Percentiles rank a stretch among this genome's conserved stretches.
These are phyloP conservation scores for Pyrrhosoma nymphula DNA, from an alignment of 2,888 invertebrate genomes.

Conservation along the genomic window DNA sequence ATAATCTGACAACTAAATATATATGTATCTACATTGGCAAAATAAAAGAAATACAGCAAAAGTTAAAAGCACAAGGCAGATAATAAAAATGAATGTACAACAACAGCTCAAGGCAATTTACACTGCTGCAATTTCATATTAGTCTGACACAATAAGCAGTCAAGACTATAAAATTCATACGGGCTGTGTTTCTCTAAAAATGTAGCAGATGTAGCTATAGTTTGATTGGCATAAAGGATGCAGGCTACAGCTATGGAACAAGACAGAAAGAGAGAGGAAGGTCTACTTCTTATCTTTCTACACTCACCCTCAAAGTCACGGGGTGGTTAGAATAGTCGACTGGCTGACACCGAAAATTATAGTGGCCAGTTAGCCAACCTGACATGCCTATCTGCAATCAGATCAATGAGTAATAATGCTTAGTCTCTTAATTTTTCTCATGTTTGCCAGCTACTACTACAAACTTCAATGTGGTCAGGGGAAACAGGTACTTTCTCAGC, in stretches of 20 bases:
- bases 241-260: conserved; percentile 51
- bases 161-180: conserved; percentile 31
- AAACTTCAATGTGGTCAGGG: conserved; percentile 44
- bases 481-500: conserved; percentile 57
- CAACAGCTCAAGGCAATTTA: conserved; percentile 51
- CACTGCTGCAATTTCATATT: conserved; percentile 51
- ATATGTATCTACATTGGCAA: not conserved
- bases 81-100: conserved; percentile 33
- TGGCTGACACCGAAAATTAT: conserved; percentile 97
- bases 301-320: conserved; percentile 93
- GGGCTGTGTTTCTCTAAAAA: conserved; percentile 51
- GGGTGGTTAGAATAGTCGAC: conserved; percentile 96
- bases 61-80: not conserved
- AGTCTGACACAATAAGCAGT: conserved; percentile 67
- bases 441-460: conserved; percentile 47
- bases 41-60: conserved; percentile 12
- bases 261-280: conserved; percentile 61
- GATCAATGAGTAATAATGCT: conserved; percentile 73
- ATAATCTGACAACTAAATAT: not conserved
- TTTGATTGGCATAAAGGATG: conserved; percentile 55
- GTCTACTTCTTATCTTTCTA: conserved; percentile 65
- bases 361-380: conserved; percentile 97
- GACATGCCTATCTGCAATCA: conserved; percentile 91
- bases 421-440: conserved; percentile 60
- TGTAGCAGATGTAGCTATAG: conserved; percentile 43